Evolutionary conservation across 2,888 invertebrate genomes (phyloP), one percentile per base, ranked within the genome.

Genomic region (Monochamus alternatus): DNA sequence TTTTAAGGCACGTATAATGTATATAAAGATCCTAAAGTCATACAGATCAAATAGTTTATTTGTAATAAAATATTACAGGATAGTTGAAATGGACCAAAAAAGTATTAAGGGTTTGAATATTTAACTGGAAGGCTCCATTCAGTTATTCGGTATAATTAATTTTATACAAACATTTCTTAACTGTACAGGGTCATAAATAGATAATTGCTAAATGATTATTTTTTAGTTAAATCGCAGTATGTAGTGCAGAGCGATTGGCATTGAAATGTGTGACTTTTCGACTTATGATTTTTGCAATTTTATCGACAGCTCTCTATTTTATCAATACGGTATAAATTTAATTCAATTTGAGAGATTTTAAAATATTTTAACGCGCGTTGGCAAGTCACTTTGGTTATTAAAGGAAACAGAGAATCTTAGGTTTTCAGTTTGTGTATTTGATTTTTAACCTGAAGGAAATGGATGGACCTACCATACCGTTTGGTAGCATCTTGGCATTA

Each of bases 251-350:
- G 47, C 60, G 44, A 60, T 59, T 31, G 12, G 71, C 68, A 47
- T 52, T 71, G 75, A 76, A 73, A 75, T 76, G 78, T 78, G 76
- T 75, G 73, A 74, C 74, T 47, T 72, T 71, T 78, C 75, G 69
- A 74, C 68, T 69, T 74, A 76, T 22, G 66, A 44, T 31, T 51
- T 66, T 74, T 58, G 44, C 44, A 52, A 10, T n/a, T 55, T 73
- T 68, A 47, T 30, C 60, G 4, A 58, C 60, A 76, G 74, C 75
- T 78, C 76, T 78, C 76, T 72, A 71, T 75, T 22, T 74, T 75
- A 71, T 74, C 75, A 47, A 7, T 38, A 38, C 38, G 7, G 38
- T 38, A 38, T 38, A 38, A 38, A 7, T 38, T 38, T 7, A 38
- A 38, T 38, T 38, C 4, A 38, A 38, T 38, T 38, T 38, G 22